Conservation (phyloP, 2,113 vertebrate genomes). For the Chiloscyllium plagiosum region DNA sequence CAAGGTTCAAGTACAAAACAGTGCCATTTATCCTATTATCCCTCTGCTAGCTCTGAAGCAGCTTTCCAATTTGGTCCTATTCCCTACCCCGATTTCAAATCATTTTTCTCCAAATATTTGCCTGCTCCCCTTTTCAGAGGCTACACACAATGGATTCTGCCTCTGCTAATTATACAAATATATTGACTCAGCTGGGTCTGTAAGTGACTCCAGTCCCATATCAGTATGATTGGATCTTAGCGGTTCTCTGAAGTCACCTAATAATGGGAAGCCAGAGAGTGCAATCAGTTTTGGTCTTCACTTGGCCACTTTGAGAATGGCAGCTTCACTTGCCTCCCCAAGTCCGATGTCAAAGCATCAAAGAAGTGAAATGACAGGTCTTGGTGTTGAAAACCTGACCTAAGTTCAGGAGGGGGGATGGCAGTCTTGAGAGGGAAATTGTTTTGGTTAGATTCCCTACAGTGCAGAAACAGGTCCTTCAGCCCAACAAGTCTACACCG, state of each 20-base stretch:
- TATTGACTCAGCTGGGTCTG: no score
- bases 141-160: neutral
- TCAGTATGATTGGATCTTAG: neutral
- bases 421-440: neutral
- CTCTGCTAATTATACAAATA: neutral
- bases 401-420: neutral
- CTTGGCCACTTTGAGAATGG: neutral
- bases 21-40: neutral
- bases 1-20: neutral
- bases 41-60: neutral
- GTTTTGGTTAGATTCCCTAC: no score
- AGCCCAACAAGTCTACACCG: no score
- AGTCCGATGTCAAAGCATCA: neutral
- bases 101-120: neutral
- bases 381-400: neutral
- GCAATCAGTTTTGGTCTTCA: neutral
- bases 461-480: no score
- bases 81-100: neutral
- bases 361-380: neutral
- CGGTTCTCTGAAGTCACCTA: neutral
- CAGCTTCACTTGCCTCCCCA: neutral
- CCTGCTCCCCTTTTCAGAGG: neutral
- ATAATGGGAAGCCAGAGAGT: neutral
- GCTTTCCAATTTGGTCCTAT: neutral
- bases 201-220: neutral